Conservation (phyloP, 2,113 vertebrate genomes). For the Australoheros scitulus region DNA sequence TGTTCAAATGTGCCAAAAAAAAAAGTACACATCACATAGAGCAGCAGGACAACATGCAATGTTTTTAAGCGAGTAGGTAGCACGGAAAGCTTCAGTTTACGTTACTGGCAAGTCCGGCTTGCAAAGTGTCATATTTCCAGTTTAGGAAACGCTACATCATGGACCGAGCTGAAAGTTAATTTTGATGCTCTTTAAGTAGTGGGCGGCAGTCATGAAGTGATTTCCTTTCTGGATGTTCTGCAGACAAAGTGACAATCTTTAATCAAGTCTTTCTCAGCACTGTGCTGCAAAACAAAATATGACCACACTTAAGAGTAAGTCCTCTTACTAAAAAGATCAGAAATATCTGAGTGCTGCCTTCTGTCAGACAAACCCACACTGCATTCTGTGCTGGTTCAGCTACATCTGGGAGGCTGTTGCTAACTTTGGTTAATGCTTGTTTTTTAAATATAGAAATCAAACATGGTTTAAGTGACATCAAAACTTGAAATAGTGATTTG, state of each 20-base stretch:
- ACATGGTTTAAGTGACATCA: background rate
- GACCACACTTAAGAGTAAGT: background rate
- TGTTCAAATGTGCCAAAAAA: background rate
- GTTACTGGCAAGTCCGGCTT: background rate
- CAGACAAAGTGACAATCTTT: background rate
- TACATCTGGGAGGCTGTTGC: background rate
- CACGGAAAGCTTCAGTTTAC: background rate
- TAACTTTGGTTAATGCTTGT: background rate
- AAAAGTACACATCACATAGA: background rate
- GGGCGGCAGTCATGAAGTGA: background rate
- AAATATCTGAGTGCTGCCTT: background rate
- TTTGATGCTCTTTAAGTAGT: background rate
- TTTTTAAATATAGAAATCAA: background rate
- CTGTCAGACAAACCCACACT: background rate
- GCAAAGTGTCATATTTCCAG: background rate
- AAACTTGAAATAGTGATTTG: background rate
- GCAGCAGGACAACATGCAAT: background rate
- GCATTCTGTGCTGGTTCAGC: background rate
- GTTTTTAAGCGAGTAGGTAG: background rate
- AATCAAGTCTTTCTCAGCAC: slow-evolving; percentile 4
- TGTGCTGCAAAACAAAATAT: background rate
- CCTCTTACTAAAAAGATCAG: background rate
- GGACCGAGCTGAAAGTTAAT: background rate
- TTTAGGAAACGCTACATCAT: background rate
- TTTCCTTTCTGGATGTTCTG: background rate